phyloP scores from a whole-genome alignment of 1,140 invertebrate genomes.

The Leptestheria dahalacensis region DNA sequence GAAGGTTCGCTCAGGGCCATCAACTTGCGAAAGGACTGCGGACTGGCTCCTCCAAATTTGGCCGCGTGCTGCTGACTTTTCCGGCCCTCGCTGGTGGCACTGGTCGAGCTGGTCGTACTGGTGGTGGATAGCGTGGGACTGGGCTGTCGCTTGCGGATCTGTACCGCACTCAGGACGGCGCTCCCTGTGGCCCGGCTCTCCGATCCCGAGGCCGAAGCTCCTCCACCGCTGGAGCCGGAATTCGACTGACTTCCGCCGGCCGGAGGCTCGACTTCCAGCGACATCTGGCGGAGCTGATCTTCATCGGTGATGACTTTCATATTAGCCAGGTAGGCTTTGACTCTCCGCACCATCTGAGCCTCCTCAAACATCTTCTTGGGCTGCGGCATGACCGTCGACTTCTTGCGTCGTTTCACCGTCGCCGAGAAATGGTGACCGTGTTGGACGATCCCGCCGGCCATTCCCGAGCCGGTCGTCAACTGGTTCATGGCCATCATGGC shows the following conservation, averaged over 20 bases:
- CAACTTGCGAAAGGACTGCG: constrained; percentile 86
- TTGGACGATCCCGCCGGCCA: constrained; percentile 32
- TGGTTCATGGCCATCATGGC: constrained; percentile 80
- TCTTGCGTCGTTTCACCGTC: constrained; percentile 79
- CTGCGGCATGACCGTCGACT: constrained; percentile 78
- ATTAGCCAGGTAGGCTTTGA: constrained; percentile 86
- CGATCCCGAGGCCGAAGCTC: constrained; percentile 28
- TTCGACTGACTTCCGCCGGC: constrained; percentile 29
- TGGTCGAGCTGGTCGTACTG: constrained; percentile 73
- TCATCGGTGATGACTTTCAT: constrained; percentile 86
- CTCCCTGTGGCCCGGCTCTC: constrained; percentile 5
- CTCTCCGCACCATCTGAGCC: constrained; percentile 89
- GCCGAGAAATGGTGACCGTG: constrained; percentile 35
- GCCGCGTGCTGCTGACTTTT: constrained; percentile 26
- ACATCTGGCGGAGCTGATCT: constrained; percentile 70
- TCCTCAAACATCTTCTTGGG: constrained; percentile 98
- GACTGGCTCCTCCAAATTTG: constrained; percentile 76
- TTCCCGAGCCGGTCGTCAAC: constrained; percentile 34
- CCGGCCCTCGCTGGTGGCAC: constrained; percentile 45
- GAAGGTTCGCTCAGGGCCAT: constrained; percentile 68
- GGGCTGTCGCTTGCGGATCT: constrained; percentile 52
- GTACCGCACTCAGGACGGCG: constrained; percentile 22
- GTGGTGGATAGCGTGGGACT: constrained; percentile 79
- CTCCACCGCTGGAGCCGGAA: constrained; percentile 25
- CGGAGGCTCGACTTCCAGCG: constrained; percentile 71